Evolutionary conservation across 2,113 vertebrate species (phyloP).

Genomic region (Thinocorus orbignyianus): DNA sequence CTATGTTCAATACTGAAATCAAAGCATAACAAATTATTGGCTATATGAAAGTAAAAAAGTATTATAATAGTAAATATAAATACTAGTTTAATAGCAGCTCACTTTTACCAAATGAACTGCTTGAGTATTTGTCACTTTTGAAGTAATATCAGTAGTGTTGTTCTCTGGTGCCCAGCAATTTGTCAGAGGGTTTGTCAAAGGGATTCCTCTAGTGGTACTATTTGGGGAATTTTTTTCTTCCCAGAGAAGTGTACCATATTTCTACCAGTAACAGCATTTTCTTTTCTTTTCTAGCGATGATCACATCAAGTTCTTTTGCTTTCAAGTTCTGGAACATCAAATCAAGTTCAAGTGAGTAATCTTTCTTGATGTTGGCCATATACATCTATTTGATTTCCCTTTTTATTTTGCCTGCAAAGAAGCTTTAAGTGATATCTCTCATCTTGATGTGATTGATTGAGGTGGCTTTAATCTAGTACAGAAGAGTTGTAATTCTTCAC

Average conservation of each 20-base stretch:
- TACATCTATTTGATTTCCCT: neutral
- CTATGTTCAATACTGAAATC: neutral
- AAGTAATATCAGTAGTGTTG: neutral
- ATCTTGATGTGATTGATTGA: neutral
- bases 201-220: neutral
- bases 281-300: slow-evolving; percentile 83
- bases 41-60: neutral
- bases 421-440: neutral
- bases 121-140: neutral
- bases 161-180: neutral
- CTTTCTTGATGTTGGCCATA: neutral
- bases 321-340: slow-evolving; percentile 98
- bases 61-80: neutral
- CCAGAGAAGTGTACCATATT: neutral
- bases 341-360: slow-evolving; percentile 92
- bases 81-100: neutral
- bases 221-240: neutral
- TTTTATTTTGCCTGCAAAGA: neutral
- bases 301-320: slow-evolving; percentile 99
- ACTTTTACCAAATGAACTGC: neutral
- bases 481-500: neutral
- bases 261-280: neutral
- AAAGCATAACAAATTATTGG: neutral
- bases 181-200: neutral
- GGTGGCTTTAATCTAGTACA: neutral